Base-by-base conservation (phyloP, 2,888 invertebrate genomes). In the Chaetoderma sp. region DNA sequence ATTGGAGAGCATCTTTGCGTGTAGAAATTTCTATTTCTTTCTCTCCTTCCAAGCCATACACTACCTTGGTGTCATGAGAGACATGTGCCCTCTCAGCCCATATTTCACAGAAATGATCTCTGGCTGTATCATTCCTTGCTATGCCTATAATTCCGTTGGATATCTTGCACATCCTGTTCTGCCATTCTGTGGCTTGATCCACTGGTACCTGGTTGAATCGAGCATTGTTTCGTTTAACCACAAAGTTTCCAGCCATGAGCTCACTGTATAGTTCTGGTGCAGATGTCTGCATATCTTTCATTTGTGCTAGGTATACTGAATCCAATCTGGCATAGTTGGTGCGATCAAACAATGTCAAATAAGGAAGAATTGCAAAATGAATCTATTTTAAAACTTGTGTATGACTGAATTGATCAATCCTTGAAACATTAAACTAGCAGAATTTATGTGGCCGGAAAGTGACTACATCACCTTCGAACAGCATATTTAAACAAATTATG, bases 221-320 rank as follows among this genome's bases (percentile, higher is more conserved):
- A 10, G 57, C 59, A 39, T 66, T 52, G 32, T 54, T 62, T n/a
- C 47, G 10, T 28, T 68, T 65, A 25, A 62, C 59, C 18, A 65
- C 68, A 33, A 68, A 64, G 39, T 61, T 67, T 4, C 67, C 58
- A n/a, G 36, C 30, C 23, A 63, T 30, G 49, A 69, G 61, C 45
- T 67, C 69, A 23, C n/a, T 23, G 42, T 64, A 56, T 8, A 67
- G 60, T 47, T 42, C 57, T 42, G 69, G 69, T 3, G 60, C 60
- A 47, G 5, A 67, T n/a, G n/a, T n/a, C n/a, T n/a, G n/a, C n/a
- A n/a, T 36, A 3, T 21, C 39, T 21, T 44, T 36, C 65, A 70
- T 65, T 1, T 72, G 70, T 10, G 65, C 4, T 18, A 72, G 50
- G 39, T 68, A 72, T 16, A 71, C 62, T n/a, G 70, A n/a, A n/a